Evolutionary conservation across 2,797 vertebrate genomes (phyloP).

Genomic region (Brotula barbata): DNA sequence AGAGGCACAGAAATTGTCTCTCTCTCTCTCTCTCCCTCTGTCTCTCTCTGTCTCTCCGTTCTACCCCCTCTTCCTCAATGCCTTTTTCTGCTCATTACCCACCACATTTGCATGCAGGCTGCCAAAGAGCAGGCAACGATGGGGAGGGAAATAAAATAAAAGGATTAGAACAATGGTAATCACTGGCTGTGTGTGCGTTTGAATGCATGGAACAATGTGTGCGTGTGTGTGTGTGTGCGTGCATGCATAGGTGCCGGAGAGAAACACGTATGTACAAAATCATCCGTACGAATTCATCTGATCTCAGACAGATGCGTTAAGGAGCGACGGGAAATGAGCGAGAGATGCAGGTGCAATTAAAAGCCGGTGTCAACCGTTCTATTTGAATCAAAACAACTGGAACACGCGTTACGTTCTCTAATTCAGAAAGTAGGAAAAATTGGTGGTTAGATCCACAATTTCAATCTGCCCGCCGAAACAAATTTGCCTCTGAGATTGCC

Average conservation of each 20-base stretch:
- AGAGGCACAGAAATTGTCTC: conserved; percentile 73
- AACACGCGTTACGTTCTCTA: conserved; percentile 36
- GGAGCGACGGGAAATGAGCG: conserved; percentile 30
- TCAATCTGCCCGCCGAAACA: conserved; percentile 28
- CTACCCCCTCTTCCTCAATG: conserved; percentile 54
- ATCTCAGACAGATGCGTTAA: conserved; percentile 46
- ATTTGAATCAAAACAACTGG: conserved; percentile 47
- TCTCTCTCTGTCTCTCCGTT: conserved; percentile 7
- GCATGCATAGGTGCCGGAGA: conserved; percentile 35
- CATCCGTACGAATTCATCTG: conserved; percentile 38
- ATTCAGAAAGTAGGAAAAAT: conserved; percentile 26
- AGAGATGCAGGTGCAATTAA: conserved; percentile 64
- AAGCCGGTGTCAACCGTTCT: conserved; percentile 44
- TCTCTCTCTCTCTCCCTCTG: conserved; percentile 32
- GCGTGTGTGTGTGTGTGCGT: conserved; percentile 8
- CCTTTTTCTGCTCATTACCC: conserved; percentile 81
- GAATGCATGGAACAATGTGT: conserved; percentile 24
- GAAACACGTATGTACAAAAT: conserved; percentile 36
- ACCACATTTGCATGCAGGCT: conserved; percentile 79
- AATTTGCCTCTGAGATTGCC: conserved; percentile 20
- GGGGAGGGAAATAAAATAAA: conserved; percentile 78
- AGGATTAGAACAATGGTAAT: conserved; percentile 81
- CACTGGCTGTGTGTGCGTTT: conserved; percentile 54
- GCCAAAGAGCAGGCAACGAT: conserved; percentile 75
- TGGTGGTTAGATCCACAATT: conserved; percentile 15